Evolutionary conservation across 2,888 invertebrate species (phyloP).

Genomic region (Nymphalis urticae): DNA sequence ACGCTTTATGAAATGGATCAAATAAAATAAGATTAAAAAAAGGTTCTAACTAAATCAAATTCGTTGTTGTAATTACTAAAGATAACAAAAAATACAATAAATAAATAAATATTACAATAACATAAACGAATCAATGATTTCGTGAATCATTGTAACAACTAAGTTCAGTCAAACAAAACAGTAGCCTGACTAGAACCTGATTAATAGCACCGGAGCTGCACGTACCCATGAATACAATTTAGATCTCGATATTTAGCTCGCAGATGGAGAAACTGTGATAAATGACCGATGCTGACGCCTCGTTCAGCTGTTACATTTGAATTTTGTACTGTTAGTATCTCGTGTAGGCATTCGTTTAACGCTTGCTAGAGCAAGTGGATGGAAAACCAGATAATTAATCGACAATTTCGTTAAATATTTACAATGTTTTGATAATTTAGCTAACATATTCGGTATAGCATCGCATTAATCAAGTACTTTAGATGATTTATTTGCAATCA

Average conservation of each 20-base stretch:
- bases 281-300: conserved; percentile 37
- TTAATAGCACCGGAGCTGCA: conserved; percentile 69
- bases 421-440: too few species aligned
- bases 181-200: conserved; percentile 64
- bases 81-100: too few species aligned
- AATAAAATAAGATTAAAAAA: too few species aligned
- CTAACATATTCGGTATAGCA: too few species aligned
- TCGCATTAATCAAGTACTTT: too few species aligned
- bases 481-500: too few species aligned
- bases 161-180: conserved; percentile 65
- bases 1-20: too few species aligned
- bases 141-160: conserved; percentile 21
- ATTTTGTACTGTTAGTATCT: conserved; percentile 23
- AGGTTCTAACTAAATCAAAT: too few species aligned
- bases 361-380: neutral
- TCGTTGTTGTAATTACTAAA: too few species aligned
- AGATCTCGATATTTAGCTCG: conserved; percentile 55
- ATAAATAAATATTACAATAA: neutral
- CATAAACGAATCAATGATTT: conserved; percentile 21
- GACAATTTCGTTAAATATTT: too few species aligned
- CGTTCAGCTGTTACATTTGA: conserved; percentile 23
- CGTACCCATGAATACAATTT: conserved; percentile 68
- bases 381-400: neutral
- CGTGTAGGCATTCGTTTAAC: neutral
- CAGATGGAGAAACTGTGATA: conserved; percentile 42